phyloP scores from a whole-genome alignment of 2,797 vertebrate genomes.

The Bryconaethiops microstoma region DNA sequence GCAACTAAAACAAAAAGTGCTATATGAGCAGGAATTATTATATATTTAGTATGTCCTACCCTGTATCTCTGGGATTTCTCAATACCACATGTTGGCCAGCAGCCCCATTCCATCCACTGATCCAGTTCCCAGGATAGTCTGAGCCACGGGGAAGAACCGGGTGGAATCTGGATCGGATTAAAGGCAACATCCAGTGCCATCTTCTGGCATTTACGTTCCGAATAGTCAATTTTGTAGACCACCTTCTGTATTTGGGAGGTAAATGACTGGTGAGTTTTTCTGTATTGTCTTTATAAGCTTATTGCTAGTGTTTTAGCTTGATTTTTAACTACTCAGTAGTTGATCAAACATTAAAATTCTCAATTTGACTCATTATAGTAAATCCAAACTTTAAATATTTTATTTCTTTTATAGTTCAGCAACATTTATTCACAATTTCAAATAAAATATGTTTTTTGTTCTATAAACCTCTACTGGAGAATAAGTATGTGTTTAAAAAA shows the following conservation, averaged over 20 bases:
- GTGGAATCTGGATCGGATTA: conserved; percentile 10
- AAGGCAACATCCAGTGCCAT: background rate
- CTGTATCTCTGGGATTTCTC: background rate
- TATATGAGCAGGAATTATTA: no score
- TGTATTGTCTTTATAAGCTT: background rate
- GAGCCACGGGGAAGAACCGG: background rate
- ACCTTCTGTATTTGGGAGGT: background rate
- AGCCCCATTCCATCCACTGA: background rate
- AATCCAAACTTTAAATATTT: no score
- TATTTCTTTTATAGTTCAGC: no score
- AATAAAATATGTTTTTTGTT: no score
- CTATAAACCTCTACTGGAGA: no score
- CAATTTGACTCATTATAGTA: no score
- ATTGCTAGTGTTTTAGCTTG: background rate
- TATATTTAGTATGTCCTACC: background rate
- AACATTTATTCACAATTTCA: no score
- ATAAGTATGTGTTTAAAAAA: no score
- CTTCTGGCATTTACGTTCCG: background rate
- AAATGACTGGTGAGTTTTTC: background rate
- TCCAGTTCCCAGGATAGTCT: background rate
- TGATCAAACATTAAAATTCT: no score
- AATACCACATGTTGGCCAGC: background rate
- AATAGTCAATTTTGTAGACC: conserved; percentile 1
- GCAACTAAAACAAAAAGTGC: no score
- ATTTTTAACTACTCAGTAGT: background rate